Base-by-base conservation (phyloP, 2,797 vertebrate genomes). In the Hippocampus kuda region DNA sequence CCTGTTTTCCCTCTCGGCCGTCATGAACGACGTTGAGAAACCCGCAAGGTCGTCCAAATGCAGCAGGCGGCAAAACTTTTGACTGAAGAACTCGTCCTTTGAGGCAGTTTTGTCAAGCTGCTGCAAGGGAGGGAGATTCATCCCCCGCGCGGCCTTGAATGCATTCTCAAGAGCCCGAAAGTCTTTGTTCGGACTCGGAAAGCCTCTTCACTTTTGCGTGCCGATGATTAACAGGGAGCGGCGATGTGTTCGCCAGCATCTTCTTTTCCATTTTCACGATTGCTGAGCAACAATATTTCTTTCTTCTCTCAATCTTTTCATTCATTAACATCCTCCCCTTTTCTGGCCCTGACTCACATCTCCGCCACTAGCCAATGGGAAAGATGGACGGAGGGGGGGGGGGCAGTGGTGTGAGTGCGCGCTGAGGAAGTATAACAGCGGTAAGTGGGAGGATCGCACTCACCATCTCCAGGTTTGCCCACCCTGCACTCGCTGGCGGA, bases 121-220 rank as follows among this genome's bases (percentile, higher is more conserved):
- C 24, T 13, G 22, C 13, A 15, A 15, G n/a, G 12, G 11, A 15
- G 22, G n/a, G 26, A 64, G 5, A 15, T 18, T 48, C 24, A 6
- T 27, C 44, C 41, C 44, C 63, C 63, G 63, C 63, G 24, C 8
- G 15, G 44, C 63, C 63, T 65, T 65, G 44, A 48, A 20, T 64
- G 41, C 41, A 8, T 46, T 2, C 41, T 46, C 9, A 24, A 5
- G 1, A 8, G 3, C 1, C n/a, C 4, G 44, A 1, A 8, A 15
- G 24, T 20, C 15, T 65, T 48, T 48, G 44, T 65, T 30, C 13
- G 26, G 9, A 6, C 26, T 38, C 11, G 1, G 2, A 9, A 16
- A 27, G 15, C 24, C 7, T 7, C 20, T 51, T 51, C 34, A 34
- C 34, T 34, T 38, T 38, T 1, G 1, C 34, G 1, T 7, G 26